Evolutionary conservation across 23 tunicate genomes (phyloP).

Genomic region (Trididemnum clinides): DNA sequence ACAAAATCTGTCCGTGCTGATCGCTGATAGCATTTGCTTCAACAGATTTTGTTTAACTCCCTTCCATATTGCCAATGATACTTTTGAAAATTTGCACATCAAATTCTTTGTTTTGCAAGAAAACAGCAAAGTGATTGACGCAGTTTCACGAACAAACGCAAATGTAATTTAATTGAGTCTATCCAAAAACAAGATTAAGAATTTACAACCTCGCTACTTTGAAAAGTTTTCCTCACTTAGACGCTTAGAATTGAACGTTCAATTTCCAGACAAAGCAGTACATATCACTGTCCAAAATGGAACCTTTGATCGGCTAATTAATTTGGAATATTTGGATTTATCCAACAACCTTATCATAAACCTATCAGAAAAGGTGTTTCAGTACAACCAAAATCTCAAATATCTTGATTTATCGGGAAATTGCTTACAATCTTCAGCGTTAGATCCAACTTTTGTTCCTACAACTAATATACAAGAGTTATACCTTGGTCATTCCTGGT

Average conservation of each 20-base stretch:
- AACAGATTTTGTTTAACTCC: neutral
- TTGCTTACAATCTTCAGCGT: neutral
- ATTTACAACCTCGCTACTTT: neutral
- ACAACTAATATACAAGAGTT: neutral
- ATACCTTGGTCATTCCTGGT: neutral
- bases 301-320: neutral
- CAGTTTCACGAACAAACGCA: neutral
- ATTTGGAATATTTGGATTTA: neutral
- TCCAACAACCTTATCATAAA: neutral
- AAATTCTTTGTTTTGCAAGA: neutral
- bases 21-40: neutral
- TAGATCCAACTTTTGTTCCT: neutral
- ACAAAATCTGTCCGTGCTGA: neutral
- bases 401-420: conserved; percentile 16
- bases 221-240: neutral
- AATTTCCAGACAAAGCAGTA: neutral
- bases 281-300: neutral
- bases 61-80: neutral
- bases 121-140: neutral
- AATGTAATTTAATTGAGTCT: neutral
- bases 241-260: neutral
- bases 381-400: neutral
- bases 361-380: neutral
- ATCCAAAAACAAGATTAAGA: neutral
- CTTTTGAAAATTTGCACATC: neutral